Percentiles rank a stretch among this genome's conserved stretches.
phyloP scores from a whole-genome alignment of 2,113 vertebrate genomes.

The Entomyzon cyanotis region DNA sequence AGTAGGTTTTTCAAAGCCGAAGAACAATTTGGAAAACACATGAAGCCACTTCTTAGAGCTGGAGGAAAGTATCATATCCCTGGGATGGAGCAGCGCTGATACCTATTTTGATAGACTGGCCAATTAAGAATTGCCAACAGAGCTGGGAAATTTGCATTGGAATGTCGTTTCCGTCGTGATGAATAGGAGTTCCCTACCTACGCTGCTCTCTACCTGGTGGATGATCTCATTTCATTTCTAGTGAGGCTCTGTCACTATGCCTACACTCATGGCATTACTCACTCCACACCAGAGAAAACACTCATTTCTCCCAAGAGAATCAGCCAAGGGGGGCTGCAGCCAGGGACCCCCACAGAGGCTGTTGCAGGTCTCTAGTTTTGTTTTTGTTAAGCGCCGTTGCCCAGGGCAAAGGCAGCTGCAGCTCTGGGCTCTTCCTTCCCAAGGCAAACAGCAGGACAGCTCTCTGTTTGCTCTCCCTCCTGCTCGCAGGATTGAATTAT shows the following conservation, averaged over 20 bases:
- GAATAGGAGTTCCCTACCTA: background rate
- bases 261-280: background rate
- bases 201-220: background rate
- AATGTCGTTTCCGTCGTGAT: background rate
- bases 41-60: background rate
- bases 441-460: background rate
- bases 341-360: fast-evolving
- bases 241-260: background rate
- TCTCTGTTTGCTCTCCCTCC: conserved; percentile 20
- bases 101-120: background rate
- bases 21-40: background rate
- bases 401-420: background rate
- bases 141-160: background rate
- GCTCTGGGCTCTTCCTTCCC: background rate
- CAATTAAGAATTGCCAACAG: background rate
- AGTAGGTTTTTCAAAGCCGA: background rate
- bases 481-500: background rate
- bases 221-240: background rate
- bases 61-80: background rate
- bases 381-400: no score
- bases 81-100: background rate
- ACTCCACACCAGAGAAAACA: fast-evolving
- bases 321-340: background rate
- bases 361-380: background rate
- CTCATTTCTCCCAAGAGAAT: background rate